phyloP scores from a whole-genome alignment of 37 sponge, comb jelly and placozoan species.

The Beroe forskalii region DNA sequence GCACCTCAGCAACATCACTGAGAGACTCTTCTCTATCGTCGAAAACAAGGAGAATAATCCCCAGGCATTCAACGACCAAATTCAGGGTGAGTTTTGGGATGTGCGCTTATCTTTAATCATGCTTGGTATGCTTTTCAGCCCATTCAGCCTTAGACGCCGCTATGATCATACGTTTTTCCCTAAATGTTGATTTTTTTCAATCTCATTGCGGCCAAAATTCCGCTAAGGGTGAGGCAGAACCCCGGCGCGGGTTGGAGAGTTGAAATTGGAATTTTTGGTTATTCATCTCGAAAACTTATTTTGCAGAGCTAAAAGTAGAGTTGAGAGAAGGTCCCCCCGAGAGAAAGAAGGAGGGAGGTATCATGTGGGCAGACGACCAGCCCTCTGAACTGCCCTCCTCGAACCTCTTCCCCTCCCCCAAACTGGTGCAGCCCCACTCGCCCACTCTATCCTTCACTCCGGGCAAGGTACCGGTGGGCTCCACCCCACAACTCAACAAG shows the following conservation, averaged over 20 bases:
- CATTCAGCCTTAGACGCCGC: too few species aligned
- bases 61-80: background rate
- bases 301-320: background rate
- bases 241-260: too few species aligned
- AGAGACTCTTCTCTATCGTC: background rate
- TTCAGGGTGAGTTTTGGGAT: background rate
- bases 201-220: too few species aligned
- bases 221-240: too few species aligned
- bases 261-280: too few species aligned
- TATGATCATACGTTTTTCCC: too few species aligned
- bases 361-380: constrained; percentile 45
- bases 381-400: constrained; percentile 27
- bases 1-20: constrained; percentile 3
- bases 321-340: background rate
- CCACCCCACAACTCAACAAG: constrained; percentile 58
- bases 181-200: too few species aligned
- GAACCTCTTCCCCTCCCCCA: constrained; percentile 53
- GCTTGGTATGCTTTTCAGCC: too few species aligned
- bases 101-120: too few species aligned
- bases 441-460: constrained; percentile 49
- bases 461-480: constrained; percentile 23
- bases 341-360: background rate
- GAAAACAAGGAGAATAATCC: background rate
- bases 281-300: too few species aligned
- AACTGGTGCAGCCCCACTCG: constrained; percentile 58